Evolutionary conservation across 2,113 vertebrate species (phyloP).

Genomic region (Channa argus): DNA sequence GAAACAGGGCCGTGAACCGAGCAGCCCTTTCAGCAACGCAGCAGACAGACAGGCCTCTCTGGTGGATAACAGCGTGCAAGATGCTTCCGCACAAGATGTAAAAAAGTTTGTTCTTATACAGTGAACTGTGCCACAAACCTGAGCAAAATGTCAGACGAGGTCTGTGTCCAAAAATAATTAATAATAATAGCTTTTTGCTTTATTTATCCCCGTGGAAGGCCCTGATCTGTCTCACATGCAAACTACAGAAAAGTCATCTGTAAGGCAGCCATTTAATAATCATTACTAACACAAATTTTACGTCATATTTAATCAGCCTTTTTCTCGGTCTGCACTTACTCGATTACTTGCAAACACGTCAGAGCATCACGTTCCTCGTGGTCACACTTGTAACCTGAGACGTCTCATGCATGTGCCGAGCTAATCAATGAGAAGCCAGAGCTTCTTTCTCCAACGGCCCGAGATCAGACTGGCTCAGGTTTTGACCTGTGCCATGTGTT

Average conservation of each 20-base stretch:
- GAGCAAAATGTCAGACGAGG: not conserved
- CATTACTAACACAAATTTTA: no score
- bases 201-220: not conserved
- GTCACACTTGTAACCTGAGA: not conserved
- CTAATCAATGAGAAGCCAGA: not conserved
- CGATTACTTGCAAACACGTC: not conserved
- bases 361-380: slow-evolving; percentile 22
- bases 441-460: no score
- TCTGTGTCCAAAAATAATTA: not conserved
- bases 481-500: no score
- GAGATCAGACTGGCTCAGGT: no score
- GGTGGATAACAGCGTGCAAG: not conserved
- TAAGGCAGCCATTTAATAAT: no score
- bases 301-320: no score
- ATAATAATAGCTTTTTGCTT: not conserved
- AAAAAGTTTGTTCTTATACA: not conserved
- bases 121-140: not conserved
- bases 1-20: not conserved
- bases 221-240: slow-evolving; percentile 9
- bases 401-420: not conserved
- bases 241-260: slow-evolving; percentile 2
- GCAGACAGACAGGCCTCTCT: not conserved
- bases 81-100: not conserved
- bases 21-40: slow-evolving; percentile 4
- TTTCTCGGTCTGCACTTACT: no score